Base-by-base conservation (phyloP, 2,113 vertebrate genomes). In the Oxyruncus cristatus region DNA sequence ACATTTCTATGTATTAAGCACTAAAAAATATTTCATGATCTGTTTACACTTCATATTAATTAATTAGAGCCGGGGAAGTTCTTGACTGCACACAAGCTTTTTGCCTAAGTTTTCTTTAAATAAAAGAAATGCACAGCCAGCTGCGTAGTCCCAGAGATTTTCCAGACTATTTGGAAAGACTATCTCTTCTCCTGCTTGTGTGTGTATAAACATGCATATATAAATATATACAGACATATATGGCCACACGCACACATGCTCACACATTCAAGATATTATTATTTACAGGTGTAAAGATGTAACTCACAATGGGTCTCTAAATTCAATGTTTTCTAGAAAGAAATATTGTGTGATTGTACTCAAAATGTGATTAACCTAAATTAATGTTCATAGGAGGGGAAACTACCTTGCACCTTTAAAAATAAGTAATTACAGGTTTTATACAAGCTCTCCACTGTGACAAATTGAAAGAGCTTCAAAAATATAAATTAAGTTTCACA, bases 11-110 rank as follows among this genome's bases (percentile, higher is more conserved):
- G 72, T 81, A 95, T 94, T 94, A 95, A 85, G 50, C 95, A 79
- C 50, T 86, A 92, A 96, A 97, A 96, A 85, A 96, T 82, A 95
- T 94, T 94, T 94, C 96, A 82, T 84, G 94, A 94, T 50, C 70
- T 88, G 56, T 97, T 96, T 96, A 88, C 87, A 62, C 88, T 95
- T 93, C 79, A 58, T 88, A 71, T 74, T 88, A 76, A 90, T 93
- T 93, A 97, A 96, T 96, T 95, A 96, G 82, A 93, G 50, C 12
- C 1, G 37, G 46, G 71, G 80, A 92, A 89, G 49, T 96, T 96
- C 96, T 73, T 89, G 91, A 96, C 76, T 91, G 56, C 67, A 89
- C 74, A 74, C 66, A 91, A 95, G 72, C 66, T 93, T 70, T 72
- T 93, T 77, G 41, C 0, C 0, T 41, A 85, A 59, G 33, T 58